phyloP scores from a whole-genome alignment of 2,113 vertebrate genomes.

The Ammospiza nelsoni region DNA sequence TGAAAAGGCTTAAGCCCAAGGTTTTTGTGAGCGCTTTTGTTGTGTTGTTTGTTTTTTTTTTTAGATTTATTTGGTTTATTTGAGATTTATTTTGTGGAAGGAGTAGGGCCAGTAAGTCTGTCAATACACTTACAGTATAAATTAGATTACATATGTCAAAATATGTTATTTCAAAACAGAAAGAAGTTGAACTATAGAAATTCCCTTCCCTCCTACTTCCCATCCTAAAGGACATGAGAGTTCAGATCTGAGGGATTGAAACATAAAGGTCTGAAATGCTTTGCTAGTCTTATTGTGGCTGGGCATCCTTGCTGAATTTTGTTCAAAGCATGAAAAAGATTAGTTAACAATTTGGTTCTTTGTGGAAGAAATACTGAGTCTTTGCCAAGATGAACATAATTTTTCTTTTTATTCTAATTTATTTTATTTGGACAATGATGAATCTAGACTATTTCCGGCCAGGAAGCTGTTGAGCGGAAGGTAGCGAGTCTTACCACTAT shows the following conservation, averaged over 20 bases:
- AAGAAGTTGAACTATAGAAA: neutral
- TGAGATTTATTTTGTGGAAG: neutral
- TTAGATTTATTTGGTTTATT: neutral
- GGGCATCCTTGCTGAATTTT: neutral
- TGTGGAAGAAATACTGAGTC: neutral
- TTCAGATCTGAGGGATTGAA: neutral
- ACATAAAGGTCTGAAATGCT: neutral
- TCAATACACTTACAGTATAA: neutral
- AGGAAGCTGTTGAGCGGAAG: neutral
- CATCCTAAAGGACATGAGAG: neutral
- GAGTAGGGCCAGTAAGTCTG: neutral
- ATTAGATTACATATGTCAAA: neutral
- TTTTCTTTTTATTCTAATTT: neutral
- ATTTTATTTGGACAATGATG: neutral
- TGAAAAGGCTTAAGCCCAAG: neutral
- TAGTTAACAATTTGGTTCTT: neutral
- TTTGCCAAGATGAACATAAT: neutral
- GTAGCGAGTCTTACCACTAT: neutral
- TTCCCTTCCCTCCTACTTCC: neutral
- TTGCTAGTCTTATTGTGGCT: neutral
- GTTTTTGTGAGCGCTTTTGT: fast-evolving
- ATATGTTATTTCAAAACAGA: neutral
- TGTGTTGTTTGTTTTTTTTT: neutral
- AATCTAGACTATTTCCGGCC: neutral
- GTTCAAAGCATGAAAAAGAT: neutral